Evolutionary conservation across 2,113 vertebrate genomes (phyloP).

Genomic region (Varanus komodoensis): DNA sequence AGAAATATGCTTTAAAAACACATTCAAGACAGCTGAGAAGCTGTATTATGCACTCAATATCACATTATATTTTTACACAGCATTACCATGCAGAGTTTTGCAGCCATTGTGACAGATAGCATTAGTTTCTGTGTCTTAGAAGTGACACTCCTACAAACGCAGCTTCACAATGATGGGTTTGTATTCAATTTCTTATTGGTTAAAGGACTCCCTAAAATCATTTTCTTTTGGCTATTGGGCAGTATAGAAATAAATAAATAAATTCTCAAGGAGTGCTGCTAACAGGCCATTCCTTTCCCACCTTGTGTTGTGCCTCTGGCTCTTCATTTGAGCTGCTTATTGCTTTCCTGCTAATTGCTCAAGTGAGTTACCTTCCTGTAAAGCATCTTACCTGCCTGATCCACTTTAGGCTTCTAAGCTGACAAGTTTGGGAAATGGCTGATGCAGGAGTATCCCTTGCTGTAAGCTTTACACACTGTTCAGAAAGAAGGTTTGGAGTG

Average conservation of each 20-base stretch:
- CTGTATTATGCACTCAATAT: neutral
- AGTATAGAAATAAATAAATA: too few relatives aligned
- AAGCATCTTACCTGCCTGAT: conserved; percentile 17
- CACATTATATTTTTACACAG: neutral
- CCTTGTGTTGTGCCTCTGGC: neutral
- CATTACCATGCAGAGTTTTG: too few relatives aligned
- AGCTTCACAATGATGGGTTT: neutral
- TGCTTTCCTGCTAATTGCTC: conserved; percentile 13
- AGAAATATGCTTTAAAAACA: neutral
- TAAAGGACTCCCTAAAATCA: neutral
- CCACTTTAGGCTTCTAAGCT: conserved; percentile 10
- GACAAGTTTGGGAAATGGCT: neutral
- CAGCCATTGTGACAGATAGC: neutral
- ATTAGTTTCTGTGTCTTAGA: neutral
- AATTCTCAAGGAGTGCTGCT: neutral
- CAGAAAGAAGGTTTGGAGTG: neutral
- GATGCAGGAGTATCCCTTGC: neutral
- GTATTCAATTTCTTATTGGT: neutral
- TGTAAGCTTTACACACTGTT: neutral
- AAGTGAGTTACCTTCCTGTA: neutral
- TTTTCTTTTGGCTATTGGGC: too few relatives aligned
- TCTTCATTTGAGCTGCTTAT: neutral
- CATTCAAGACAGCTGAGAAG: neutral
- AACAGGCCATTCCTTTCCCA: neutral
- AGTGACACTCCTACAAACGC: neutral